Evolutionary conservation across 2,113 vertebrate genomes (phyloP).

Genomic region (Phainopepla nitens): DNA sequence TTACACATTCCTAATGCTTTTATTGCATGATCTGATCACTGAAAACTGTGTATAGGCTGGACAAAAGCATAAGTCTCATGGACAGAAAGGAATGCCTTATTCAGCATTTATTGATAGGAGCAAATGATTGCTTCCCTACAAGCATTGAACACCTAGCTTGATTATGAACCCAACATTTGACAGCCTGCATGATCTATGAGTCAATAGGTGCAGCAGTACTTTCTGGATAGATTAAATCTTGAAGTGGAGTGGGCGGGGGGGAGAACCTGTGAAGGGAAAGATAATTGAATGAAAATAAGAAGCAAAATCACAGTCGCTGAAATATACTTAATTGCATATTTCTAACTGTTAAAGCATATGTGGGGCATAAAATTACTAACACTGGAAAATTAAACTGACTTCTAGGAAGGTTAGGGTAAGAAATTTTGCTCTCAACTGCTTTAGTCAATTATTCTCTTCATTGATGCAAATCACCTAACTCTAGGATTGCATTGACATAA

Average conservation of each 20-base stretch:
- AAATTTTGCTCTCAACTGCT: not conserved
- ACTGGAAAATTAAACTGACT: constrained; percentile 17
- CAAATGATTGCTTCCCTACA: not conserved
- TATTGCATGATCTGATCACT: not conserved
- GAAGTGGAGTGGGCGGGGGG: rapidly evolving
- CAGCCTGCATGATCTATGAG: not conserved
- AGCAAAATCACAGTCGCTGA: not conserved
- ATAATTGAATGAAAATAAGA: not conserved
- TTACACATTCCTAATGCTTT: not conserved
- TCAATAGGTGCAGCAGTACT: not conserved
- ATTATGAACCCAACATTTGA: not conserved
- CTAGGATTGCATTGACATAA: not conserved
- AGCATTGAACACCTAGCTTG: not conserved
- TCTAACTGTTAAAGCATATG: not conserved
- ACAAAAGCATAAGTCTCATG: not conserved
- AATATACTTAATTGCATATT: not conserved
- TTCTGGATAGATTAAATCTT: not conserved
- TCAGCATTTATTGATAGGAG: not conserved
- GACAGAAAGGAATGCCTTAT: not conserved
- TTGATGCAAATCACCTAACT: not conserved
- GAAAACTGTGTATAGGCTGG: not conserved
- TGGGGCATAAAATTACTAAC: not conserved
- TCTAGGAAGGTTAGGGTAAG: not conserved
- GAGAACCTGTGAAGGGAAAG: not conserved
- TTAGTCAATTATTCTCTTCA: constrained; percentile 11